Evolutionary conservation across 2,797 vertebrate species (phyloP).

Genomic region (Psittacula echo): DNA sequence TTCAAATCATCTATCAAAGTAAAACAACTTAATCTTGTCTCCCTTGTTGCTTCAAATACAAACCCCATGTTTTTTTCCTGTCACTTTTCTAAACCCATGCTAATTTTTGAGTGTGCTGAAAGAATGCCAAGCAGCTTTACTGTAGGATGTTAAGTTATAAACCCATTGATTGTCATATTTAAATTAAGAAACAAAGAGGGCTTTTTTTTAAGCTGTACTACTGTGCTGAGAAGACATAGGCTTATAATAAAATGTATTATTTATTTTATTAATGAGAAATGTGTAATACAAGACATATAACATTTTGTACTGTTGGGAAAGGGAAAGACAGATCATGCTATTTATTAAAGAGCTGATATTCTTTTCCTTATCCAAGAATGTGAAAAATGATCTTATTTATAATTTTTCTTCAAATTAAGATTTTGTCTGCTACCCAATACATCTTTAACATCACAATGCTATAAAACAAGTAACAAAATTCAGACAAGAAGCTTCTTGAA

Average conservation of each 20-base stretch:
- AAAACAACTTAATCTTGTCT: not conserved
- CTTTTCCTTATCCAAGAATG: not conserved
- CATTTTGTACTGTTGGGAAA: not conserved
- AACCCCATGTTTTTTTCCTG: fast-evolving
- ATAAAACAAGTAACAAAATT: not conserved
- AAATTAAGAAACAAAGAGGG: not conserved
- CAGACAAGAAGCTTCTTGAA: not conserved
- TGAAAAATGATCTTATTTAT: not conserved
- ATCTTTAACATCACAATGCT: not conserved
- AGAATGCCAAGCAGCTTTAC: not conserved
- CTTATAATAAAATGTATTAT: not conserved
- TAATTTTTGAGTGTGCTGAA: not conserved
- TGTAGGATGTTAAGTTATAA: not conserved
- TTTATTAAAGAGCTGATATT: not conserved
- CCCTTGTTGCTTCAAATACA: not conserved
- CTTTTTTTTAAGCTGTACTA: not conserved
- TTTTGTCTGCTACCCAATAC: not conserved
- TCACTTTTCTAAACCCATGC: not conserved
- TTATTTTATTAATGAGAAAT: not conserved
- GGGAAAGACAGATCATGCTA: not conserved
- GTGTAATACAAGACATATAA: not conserved
- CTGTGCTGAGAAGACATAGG: not conserved
- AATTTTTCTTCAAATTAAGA: not conserved
- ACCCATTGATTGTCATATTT: not conserved
- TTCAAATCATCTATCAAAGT: not conserved